phyloP scores from a whole-genome alignment of 2,113 vertebrate genomes.

The Pionites leucogaster region DNA sequence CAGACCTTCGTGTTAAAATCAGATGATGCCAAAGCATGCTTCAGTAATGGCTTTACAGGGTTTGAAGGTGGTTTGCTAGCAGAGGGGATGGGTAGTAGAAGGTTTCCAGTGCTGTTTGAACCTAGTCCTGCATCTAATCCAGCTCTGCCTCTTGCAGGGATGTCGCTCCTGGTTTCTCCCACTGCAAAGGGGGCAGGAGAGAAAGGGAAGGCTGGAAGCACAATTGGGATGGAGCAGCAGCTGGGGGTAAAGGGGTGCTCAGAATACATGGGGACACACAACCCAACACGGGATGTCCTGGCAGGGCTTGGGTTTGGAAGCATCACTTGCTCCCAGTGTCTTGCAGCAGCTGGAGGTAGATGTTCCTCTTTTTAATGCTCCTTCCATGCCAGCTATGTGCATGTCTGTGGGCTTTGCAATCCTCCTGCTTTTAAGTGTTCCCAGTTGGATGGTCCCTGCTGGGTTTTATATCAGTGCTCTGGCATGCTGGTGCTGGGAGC shows the following conservation, averaged over 20 bases:
- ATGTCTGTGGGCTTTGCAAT: neutral
- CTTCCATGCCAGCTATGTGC: neutral
- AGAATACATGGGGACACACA: rapidly evolving
- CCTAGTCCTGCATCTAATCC: neutral
- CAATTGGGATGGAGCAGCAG: neutral
- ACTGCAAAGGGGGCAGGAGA: rapidly evolving
- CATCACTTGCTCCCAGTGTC: neutral
- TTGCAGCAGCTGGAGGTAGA: neutral
- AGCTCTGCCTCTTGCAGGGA: rapidly evolving
- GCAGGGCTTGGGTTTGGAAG: neutral
- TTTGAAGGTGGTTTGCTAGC: neutral
- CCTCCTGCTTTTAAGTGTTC: neutral
- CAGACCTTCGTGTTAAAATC: rapidly evolving
- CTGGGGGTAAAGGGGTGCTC: neutral
- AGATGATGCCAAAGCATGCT: neutral
- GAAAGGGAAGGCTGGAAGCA: neutral
- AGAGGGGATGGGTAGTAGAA: neutral
- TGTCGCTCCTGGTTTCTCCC: neutral
- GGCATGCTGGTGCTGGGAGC: neutral
- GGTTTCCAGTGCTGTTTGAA: neutral
- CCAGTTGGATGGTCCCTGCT: neutral
- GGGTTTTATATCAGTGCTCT: neutral
- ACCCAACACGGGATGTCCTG: neutral
- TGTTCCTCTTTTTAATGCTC: neutral
- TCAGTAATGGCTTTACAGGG: rapidly evolving